Percentiles rank a stretch among this genome's conserved stretches.
Evolutionary conservation across 2,888 invertebrate genomes (phyloP).

Genomic region (Amphimallon solstitiale): DNA sequence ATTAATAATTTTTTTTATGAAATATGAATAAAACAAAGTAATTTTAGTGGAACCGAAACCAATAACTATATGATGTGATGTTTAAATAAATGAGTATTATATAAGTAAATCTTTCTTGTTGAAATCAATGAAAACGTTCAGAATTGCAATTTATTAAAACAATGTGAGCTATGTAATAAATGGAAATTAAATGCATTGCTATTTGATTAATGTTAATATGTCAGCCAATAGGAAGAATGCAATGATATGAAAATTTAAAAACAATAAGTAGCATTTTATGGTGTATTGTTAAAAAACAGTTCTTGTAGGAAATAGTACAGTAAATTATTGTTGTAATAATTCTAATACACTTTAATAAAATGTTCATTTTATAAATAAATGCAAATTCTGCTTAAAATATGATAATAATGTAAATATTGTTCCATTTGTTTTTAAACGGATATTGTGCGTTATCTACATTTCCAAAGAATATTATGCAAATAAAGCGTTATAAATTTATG

Average conservation of each 20-base stretch:
- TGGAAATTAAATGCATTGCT: constrained; percentile 30
- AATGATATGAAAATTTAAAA: constrained; percentile 21
- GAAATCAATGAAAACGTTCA: constrained; percentile 1
- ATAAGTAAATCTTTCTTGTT: no score
- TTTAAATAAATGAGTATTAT: no score
- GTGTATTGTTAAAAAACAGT: neutral
- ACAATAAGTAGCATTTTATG: constrained; percentile 1
- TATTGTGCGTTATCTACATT: constrained; percentile 37
- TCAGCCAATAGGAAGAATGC: constrained; percentile 21
- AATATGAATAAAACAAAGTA: no score
- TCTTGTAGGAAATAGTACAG: neutral
- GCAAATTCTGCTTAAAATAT: constrained; percentile 36
- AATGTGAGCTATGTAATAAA: constrained; percentile 6
- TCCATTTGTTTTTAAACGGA: constrained; percentile 35
- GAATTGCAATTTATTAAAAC: constrained; percentile 2
- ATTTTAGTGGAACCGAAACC: no score
- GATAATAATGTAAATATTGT: constrained; percentile 39
- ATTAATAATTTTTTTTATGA: no score
- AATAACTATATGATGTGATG: no score
- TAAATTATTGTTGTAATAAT: neutral
- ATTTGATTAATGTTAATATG: constrained; percentile 26
- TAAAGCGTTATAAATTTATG: constrained; percentile 34
- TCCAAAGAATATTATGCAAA: constrained; percentile 40
- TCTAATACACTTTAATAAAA: constrained; percentile 19
- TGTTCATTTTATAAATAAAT: constrained; percentile 21